These are phyloP conservation scores for Tiaroga cobitis DNA, from an alignment of 2,797 vertebrate genomes.

Conservation along the genomic window DNA sequence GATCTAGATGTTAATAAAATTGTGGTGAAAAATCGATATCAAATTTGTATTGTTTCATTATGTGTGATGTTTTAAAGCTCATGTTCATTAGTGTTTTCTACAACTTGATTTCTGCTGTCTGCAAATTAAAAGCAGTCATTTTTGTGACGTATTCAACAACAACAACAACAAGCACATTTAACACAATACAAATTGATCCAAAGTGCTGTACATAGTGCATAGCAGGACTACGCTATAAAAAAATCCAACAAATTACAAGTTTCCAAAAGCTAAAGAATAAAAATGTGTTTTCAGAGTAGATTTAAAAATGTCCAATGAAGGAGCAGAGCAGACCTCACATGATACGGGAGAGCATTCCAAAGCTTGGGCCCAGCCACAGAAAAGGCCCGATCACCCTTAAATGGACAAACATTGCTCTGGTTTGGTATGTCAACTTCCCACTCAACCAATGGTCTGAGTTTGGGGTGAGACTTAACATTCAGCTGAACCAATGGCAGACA, in stretches of 20 bases:
- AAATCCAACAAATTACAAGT: no score
- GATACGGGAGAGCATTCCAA: no score
- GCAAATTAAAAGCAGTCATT: not conserved
- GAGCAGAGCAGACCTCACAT: no score
- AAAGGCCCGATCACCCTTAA: no score
- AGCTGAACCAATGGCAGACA: not conserved
- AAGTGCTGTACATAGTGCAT: no score
- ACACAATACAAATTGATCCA: no score
- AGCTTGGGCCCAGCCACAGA: no score
- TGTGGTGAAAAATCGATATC: not conserved
- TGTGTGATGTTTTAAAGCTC: not conserved
- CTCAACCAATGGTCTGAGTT: constrained; percentile 4
- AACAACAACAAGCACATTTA: no score
- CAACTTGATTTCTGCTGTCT: not conserved
- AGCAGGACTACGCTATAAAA: no score
- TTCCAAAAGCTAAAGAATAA: no score
- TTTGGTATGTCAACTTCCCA: not conserved
- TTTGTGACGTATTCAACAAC: not conserved
- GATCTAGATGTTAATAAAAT: not conserved
- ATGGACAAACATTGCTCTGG: not conserved
- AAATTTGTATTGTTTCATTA: not conserved
- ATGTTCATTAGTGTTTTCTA: not conserved
- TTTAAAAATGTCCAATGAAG: no score
- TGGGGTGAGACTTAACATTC: constrained; percentile 16
- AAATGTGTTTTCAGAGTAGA: no score